These are phyloP conservation scores for Hermaeophaga mercurialis DNA, from an alignment of 2,888 invertebrate species.

Conservation along the genomic window DNA sequence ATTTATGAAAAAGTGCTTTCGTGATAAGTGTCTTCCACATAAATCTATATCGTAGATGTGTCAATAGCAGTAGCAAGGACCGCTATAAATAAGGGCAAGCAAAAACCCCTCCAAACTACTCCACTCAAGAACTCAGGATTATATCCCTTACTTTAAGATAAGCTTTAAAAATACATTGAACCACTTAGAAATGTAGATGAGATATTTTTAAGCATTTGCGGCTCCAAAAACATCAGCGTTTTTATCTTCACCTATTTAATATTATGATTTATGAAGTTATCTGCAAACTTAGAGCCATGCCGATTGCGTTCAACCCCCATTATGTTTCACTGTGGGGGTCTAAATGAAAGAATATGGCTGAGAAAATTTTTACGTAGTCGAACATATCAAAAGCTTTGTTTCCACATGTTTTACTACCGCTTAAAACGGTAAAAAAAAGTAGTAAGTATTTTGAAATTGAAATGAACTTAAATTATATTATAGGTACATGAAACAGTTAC, in stretches of 20 bases:
- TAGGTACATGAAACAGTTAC: too few species aligned
- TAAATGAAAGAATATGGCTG: constrained; percentile 16
- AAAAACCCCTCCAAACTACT: constrained; percentile 35
- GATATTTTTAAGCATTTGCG: constrained; percentile 36
- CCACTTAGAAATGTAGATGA: constrained; percentile 40
- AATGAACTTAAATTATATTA: too few species aligned
- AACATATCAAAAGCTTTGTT: not conserved
- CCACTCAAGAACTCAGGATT: constrained; percentile 36
- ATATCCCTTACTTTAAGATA: constrained; percentile 38
- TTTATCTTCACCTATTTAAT: constrained; percentile 36
- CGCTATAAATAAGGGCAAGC: constrained; percentile 52
- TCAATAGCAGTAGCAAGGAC: constrained; percentile 54
- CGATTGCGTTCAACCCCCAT: constrained; percentile 25
- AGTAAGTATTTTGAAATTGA: too few species aligned
- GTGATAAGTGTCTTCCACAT: constrained; percentile 43
- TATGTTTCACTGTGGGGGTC: constrained; percentile 22
- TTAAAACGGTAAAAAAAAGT: too few species aligned
- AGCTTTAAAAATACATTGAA: constrained; percentile 36
- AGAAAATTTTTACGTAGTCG: constrained; percentile 8
- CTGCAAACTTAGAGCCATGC: constrained; percentile 23
- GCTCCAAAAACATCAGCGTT: constrained; percentile 32
- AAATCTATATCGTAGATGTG: constrained; percentile 49
- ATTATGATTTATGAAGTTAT: constrained; percentile 34
- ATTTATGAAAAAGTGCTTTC: constrained; percentile 36
- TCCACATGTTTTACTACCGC: too few species aligned